Conservation (phyloP, 1,140 invertebrate species). For the Cydia splendana region DNA sequence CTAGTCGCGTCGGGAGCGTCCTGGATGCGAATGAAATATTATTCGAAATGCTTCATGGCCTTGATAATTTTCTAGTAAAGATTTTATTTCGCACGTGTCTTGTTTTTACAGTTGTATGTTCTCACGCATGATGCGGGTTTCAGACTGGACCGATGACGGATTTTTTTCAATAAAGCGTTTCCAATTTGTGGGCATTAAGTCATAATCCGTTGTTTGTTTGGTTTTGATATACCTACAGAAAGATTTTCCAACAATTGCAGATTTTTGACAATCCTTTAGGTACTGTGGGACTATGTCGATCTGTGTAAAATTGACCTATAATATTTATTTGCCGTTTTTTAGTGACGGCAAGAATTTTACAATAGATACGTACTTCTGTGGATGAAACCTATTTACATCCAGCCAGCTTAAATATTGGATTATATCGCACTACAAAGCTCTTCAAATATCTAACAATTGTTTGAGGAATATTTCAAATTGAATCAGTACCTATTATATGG, state of each 20-base stretch:
- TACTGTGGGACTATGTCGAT: background rate
- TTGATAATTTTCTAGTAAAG: constrained; percentile 23
- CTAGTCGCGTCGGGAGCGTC: constrained; percentile 51
- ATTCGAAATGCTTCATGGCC: constrained; percentile 37
- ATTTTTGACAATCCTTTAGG: background rate
- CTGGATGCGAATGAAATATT: constrained; percentile 57
- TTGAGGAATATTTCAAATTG: too few relatives aligned
- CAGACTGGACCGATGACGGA: background rate
- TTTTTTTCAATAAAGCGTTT: constrained; percentile 25
- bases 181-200: constrained; percentile 23
- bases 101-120: background rate
- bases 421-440: too few relatives aligned
- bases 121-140: background rate
- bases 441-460: too few relatives aligned
- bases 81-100: background rate
- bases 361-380: too few relatives aligned
- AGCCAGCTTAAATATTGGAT: too few relatives aligned
- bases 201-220: constrained; percentile 20
- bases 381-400: too few relatives aligned
- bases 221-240: background rate
- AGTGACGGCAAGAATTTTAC: too few relatives aligned
- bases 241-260: too few relatives aligned
- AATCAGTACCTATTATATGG: too few relatives aligned
- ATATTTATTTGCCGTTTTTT: too few relatives aligned
- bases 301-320: too few relatives aligned